Conservation (phyloP, 1,140 invertebrate species). For the Cydia fagiglandana region DNA sequence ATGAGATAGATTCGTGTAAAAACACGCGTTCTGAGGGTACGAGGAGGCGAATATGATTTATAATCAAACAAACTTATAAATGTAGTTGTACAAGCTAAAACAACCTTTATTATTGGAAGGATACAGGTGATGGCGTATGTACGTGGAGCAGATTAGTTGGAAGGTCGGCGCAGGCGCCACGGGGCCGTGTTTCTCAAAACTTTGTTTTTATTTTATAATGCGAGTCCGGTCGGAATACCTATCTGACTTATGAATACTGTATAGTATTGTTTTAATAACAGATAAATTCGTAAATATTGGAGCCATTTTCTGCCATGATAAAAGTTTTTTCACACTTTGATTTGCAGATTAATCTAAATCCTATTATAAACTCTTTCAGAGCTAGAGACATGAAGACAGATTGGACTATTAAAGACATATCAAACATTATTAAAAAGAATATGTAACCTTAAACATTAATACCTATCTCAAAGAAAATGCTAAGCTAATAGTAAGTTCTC, state of each 20-base stretch:
- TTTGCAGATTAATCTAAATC: too few species aligned
- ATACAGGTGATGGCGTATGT: constrained; percentile 34
- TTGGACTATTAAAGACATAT: too few species aligned
- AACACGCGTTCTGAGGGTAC: constrained; percentile 61
- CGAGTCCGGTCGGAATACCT: constrained; percentile 62
- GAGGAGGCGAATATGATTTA: constrained; percentile 68
- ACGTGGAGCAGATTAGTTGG: constrained; percentile 31
- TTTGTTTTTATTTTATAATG: constrained; percentile 69
- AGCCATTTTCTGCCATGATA: background rate
- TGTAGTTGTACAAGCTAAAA: background rate
- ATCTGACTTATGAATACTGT: constrained; percentile 51
- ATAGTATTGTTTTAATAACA: constrained; percentile 25
- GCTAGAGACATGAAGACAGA: too few species aligned
- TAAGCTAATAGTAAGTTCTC: too few species aligned
- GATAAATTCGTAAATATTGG: constrained; percentile 8
- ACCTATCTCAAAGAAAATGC: too few species aligned
- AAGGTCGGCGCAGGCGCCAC: constrained; percentile 62
- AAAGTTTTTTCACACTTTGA: too few species aligned
- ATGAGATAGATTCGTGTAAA: constrained; percentile 60
- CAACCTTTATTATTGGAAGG: background rate
- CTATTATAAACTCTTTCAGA: too few species aligned
- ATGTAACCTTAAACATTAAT: too few species aligned
- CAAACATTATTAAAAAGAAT: too few species aligned
- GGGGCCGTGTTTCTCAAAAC: constrained; percentile 61
- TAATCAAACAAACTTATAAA: constrained; percentile 40